Evolutionary conservation across 2,888 invertebrate species (phyloP), one percentile per base, ranked within the genome.

Genomic region (Drosophila vallismaia): DNA sequence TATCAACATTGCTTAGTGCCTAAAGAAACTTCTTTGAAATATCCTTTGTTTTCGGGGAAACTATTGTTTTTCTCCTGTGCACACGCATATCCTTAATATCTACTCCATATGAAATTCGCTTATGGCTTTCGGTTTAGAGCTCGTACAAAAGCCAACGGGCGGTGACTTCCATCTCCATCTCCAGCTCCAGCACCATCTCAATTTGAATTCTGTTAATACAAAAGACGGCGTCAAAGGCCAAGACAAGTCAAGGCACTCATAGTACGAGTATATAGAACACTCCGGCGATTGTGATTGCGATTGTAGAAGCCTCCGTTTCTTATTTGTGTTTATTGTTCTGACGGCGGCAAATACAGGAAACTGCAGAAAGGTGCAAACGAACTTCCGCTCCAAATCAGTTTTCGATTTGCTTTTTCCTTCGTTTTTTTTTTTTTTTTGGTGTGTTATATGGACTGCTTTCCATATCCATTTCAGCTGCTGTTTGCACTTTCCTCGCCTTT

Each of bases 341-440:
- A 38, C 49, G 38, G 66, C 57, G 45, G 48, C 70, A 69, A 70
- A 80, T 71, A 81, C 88, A 86, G 89, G 89, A 90, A 89, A 79
- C 84, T 76, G 78, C 80, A 74, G 72, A 86, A 90, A 89, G 89
- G 90, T 89, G 89, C 88, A 89, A 90, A 90, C 86, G 88, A 88
- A 89, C 89, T 90, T 89, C 90, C 89, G 89, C 88, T 81, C 88
- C 75, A 86, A 86, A 88, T 86, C 88, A 87, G 83, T 86, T 77
- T 82, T 88, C 79, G 83, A 86, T 88, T 86, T 87, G 81, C 74
- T 69, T 71, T 71, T 72, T 71, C 71, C 62, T 26, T 31, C 7
- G 19, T 19, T 49, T 24, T 54, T 51, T 64, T 57, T 51, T 64
- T 57, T 51, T 38, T 59, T 51, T 36, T 38, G 64, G 26, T 46